Conservation (phyloP, 2,797 vertebrate species). For the Cyprinodon diabolis region DNA sequence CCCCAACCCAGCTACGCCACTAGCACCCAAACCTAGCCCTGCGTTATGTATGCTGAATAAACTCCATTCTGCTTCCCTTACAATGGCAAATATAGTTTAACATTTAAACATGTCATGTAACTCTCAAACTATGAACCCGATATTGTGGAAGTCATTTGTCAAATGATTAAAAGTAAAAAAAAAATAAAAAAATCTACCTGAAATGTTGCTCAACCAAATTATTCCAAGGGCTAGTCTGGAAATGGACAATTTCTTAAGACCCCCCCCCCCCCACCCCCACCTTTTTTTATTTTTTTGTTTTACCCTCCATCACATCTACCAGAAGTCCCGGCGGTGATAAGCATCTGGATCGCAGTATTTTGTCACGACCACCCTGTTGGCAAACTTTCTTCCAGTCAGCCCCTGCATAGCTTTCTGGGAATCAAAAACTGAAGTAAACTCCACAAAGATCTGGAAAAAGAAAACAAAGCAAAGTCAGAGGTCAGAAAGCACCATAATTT, state of each 20-base stretch:
- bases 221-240: conserved; percentile 56
- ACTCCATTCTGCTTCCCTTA: conserved; percentile 12
- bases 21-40: conserved; percentile 37
- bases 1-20: conserved; percentile 35
- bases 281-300: not conserved
- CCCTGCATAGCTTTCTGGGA: conserved; percentile 98
- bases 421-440: conserved; percentile 93
- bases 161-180: conserved; percentile 48
- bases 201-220: conserved; percentile 42
- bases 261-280: conserved; percentile 3
- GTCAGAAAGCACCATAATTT: too few relatives aligned
- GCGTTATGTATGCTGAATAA: conserved; percentile 41
- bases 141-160: conserved; percentile 39
- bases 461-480: not conserved
- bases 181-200: conserved; percentile 27
- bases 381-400: conserved; percentile 93
- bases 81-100: conserved; percentile 28
- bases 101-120: conserved; percentile 47
- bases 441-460: conserved; percentile 88
- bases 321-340: conserved; percentile 95
- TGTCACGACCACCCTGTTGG: conserved; percentile 95
- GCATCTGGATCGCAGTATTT: conserved; percentile 96
- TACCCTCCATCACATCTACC: conserved; percentile 78
- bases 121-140: conserved; percentile 46
- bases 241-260: conserved; percentile 45